Percentiles rank a stretch among this genome's conserved stretches.
Conservation (phyloP, 2,797 vertebrate genomes). For the Syngnathus rostellatus region DNA sequence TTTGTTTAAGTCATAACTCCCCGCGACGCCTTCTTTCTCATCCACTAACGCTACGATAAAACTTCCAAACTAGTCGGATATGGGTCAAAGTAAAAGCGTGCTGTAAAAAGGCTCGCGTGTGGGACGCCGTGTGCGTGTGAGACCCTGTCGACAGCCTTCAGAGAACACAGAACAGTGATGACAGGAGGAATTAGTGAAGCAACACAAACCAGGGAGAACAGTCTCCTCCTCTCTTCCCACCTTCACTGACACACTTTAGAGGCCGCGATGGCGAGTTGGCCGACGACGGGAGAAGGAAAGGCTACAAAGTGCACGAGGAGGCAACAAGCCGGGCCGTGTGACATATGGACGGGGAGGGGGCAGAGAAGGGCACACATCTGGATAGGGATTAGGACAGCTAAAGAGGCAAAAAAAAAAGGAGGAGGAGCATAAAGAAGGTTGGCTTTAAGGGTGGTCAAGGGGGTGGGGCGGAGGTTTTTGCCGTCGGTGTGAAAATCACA, state of each 20-base stretch:
- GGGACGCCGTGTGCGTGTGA: slow-evolving; percentile 7
- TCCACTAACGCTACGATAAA: not conserved
- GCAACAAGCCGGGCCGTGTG: slow-evolving; percentile 34
- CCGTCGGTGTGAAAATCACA: not conserved
- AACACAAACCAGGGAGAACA: slow-evolving; percentile 46
- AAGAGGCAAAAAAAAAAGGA: slow-evolving; percentile 50
- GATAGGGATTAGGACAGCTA: slow-evolving; percentile 64
- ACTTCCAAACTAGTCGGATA: slow-evolving; percentile 20
- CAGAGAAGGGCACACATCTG: slow-evolving; percentile 65
- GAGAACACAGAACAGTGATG: slow-evolving; percentile 48
- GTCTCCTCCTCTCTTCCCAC: slow-evolving; percentile 17
- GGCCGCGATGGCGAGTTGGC: slow-evolving; percentile 7
- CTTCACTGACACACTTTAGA: slow-evolving; percentile 7
- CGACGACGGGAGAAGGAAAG: not conserved
- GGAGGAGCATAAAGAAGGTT: slow-evolving; percentile 58
- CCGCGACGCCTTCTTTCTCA: not conserved
- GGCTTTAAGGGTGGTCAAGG: slow-evolving; percentile 37
- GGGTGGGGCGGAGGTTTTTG: slow-evolving; percentile 9
- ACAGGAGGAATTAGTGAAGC: slow-evolving; percentile 52
- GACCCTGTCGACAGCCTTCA: slow-evolving; percentile 42
- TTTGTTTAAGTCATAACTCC: not conserved
- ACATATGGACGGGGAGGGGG: slow-evolving; percentile 52
- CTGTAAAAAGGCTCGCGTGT: slow-evolving; percentile 19
- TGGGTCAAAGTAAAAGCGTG: slow-evolving; percentile 24
- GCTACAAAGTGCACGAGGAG: slow-evolving; percentile 20